A percentile compares a stretch with the other conserved stretches of the same genome.
phyloP scores from a whole-genome alignment of 2,888 invertebrate species.

The Serrognathus titanus region DNA sequence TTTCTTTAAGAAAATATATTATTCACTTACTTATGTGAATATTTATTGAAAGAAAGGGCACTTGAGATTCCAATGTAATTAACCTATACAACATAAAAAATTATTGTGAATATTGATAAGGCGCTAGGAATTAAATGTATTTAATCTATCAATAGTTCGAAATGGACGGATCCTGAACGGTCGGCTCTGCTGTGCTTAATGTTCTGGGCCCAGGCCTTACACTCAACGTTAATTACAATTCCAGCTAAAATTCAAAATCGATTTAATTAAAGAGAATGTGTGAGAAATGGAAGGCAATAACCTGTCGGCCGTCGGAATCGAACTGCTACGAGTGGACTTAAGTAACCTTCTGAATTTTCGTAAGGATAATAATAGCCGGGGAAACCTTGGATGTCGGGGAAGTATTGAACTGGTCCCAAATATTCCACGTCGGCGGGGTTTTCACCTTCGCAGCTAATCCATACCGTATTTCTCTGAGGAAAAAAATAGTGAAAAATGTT shows the following conservation, averaged over 20 bases:
- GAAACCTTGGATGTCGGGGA: constrained; percentile 73
- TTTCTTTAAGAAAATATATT: too few relatives aligned
- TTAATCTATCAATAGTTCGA: constrained; percentile 58
- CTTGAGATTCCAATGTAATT: background rate
- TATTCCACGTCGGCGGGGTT: constrained; percentile 90
- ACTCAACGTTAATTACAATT: constrained; percentile 58
- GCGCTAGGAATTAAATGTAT: background rate
- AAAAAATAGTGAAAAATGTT: too few relatives aligned
- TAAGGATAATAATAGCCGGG: constrained; percentile 89
- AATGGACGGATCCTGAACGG: constrained; percentile 62
- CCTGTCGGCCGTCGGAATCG: constrained; percentile 78
- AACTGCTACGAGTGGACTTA: constrained; percentile 84
- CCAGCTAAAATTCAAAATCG: constrained; percentile 43
- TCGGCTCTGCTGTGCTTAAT: constrained; percentile 60
- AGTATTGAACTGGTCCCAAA: constrained; percentile 79
- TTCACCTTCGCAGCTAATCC: constrained; percentile 93
- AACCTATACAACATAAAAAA: too few relatives aligned
- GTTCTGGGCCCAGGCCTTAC: constrained; percentile 64
- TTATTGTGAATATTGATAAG: too few relatives aligned
- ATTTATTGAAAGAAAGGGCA: background rate
- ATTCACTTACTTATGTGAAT: background rate
- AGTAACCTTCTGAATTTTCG: constrained; percentile 80
- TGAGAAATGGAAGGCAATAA: constrained; percentile 45
- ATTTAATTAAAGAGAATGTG: background rate
- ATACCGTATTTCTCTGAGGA: constrained; percentile 73